Base-by-base conservation (phyloP, 2,113 vertebrate species). In the Psephotus haematonotus region DNA sequence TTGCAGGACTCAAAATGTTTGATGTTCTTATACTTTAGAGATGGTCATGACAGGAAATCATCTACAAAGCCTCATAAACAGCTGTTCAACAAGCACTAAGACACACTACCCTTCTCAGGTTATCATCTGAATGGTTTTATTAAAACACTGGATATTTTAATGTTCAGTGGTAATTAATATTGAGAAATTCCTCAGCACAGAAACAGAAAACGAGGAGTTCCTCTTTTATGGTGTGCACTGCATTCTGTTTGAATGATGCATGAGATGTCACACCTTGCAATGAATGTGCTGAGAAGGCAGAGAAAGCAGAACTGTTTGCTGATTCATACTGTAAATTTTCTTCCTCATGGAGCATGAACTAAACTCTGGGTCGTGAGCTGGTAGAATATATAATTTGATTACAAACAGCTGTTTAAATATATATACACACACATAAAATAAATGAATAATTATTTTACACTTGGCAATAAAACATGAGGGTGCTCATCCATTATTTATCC, bases 391-490 rank as follows among this genome's bases (percentile, higher is more conserved):
- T 63, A 47, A 80, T 94, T 97, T 97, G 85, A 95, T 95, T 92
- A 82, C 27, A 62, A 96, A 64, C 82, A 92, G 80, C 65, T 97
- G 79, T 52, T 70, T 90, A 75, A 70, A 74, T 68, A 88, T 49
- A 94, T 88, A 90, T 55, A 67, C 37, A 53, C 2, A 37, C 33
- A 44, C 50, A 80, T 29, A 69, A 88, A 94, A 90, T 77, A 90
- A 92, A 93, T 91, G 60, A 95, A 95, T 92, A 13, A 92, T 94
- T 96, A 90, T 88, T 90, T 87, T 92, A 86, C 50, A 31, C 64
- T 93, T 95, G 83, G 85, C 90, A 97, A 96, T 91, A 97, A 95
- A 95, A 96, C 68, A 96, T 95, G 88, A 96, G 78, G 83, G 52
- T 68, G 35, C 31, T 84, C 63, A 93, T 95, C 85, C 63, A 97